Conservation (phyloP, 2,113 vertebrate genomes). For the Dipodomys ordii region DNA sequence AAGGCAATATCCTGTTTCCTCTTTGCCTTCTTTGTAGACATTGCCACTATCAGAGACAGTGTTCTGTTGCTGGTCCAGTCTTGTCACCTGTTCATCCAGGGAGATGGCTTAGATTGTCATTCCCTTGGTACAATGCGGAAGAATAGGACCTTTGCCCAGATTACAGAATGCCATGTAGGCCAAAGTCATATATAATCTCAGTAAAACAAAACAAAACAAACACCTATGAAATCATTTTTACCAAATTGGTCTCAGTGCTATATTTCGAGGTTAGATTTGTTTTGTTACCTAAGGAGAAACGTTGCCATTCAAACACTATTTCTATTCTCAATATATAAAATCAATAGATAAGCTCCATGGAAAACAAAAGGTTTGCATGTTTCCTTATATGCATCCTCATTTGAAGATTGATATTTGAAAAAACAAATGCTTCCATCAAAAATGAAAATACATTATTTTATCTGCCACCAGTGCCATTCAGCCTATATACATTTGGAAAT, state of each 20-base stretch:
- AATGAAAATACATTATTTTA: neutral
- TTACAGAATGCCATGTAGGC: neutral
- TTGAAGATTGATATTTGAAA: neutral
- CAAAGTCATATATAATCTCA: neutral
- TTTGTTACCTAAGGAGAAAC: conserved; percentile 7
- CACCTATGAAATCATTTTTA: neutral
- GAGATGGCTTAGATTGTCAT: neutral
- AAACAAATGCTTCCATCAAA: neutral
- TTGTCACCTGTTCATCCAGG: neutral
- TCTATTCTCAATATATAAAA: neutral
- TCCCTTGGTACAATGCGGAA: neutral
- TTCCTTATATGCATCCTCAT: neutral
- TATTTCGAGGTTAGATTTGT: neutral
- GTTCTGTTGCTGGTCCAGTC: neutral
- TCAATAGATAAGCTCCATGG: neutral
- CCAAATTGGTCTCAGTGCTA: neutral
- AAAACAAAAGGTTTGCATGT: neutral
- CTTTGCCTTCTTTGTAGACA: neutral
- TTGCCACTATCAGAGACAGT: neutral
- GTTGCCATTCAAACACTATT: conserved; percentile 7
- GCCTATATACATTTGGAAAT: neutral
- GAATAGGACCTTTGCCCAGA: neutral
- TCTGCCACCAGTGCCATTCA: neutral
- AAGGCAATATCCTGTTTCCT: neutral
- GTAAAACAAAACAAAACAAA: neutral